A percentile compares a stretch with the other conserved stretches of the same genome.
These are phyloP conservation scores for Nasonovia ribisnigri DNA, from an alignment of 2,888 invertebrate species.

Conservation along the genomic window DNA sequence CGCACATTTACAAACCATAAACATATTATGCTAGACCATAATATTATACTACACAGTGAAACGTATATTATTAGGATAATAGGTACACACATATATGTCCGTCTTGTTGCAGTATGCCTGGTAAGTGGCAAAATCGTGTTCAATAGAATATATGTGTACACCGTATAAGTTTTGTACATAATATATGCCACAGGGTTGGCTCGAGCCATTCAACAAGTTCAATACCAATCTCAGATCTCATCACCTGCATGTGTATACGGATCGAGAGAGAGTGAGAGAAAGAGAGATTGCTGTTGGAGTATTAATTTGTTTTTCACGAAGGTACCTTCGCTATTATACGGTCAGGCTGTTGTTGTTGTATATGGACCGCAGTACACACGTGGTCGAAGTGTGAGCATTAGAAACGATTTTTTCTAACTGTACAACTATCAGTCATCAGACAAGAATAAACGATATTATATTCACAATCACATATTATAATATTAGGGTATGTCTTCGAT, in stretches of 20 bases:
- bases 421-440: background rate
- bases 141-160: background rate
- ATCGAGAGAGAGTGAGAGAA: background rate
- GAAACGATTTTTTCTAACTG: background rate
- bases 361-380: background rate
- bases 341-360: background rate
- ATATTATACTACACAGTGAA: background rate
- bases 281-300: background rate
- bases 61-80: background rate
- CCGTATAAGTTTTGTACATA: background rate
- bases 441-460: background rate
- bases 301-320: background rate
- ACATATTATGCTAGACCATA: too few relatives aligned
- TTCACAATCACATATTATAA: background rate
- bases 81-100: background rate
- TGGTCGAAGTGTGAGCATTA: background rate
- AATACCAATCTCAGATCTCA: background rate
- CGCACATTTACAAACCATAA: constrained; percentile 10
- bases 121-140: background rate
- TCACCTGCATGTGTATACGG: background rate
- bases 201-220: constrained; percentile 17
- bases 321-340: background rate
- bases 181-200: background rate
- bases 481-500: background rate
- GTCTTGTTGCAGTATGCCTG: background rate